These are phyloP conservation scores for Lochmaea crataegi DNA, from an alignment of 2,888 invertebrate species.

Conservation along the genomic window DNA sequence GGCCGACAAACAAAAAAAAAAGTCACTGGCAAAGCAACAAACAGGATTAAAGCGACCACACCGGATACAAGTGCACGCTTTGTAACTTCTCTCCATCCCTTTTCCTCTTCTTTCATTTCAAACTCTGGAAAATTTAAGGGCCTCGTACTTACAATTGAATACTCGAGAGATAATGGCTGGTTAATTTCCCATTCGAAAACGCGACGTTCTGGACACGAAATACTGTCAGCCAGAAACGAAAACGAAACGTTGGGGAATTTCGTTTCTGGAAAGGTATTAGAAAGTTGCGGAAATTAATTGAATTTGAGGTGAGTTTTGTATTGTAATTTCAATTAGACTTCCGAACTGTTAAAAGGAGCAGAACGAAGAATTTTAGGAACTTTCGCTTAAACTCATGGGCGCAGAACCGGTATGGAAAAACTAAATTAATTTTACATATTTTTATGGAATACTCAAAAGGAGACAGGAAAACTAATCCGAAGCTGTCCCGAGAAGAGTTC, in stretches of 20 bases:
- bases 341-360: not conserved
- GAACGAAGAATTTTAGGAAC: not conserved
- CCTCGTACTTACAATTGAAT: conserved; percentile 50
- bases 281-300: conserved; percentile 33
- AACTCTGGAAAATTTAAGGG: conserved; percentile 45
- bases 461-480: too few relatives aligned
- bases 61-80: conserved; percentile 55
- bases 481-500: too few relatives aligned
- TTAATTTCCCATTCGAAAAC: conserved; percentile 43
- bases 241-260: conserved; percentile 33
- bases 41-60: conserved; percentile 38
- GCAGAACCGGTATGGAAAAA: not conserved
- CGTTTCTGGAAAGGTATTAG: conserved; percentile 30
- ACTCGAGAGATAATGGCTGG: conserved; percentile 46
- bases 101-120: conserved; percentile 39
- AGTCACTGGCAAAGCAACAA: conserved; percentile 41
- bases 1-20: conserved; percentile 51
- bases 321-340: conserved; percentile 11
- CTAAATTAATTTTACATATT: not conserved
- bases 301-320: conserved; percentile 16
- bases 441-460: too few relatives aligned
- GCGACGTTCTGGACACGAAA: conserved; percentile 39
- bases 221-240: conserved; percentile 31
- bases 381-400: not conserved
- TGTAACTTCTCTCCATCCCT: conserved; percentile 42